These are phyloP conservation scores for Nicator chloris DNA, from an alignment of 2,113 vertebrate species.

Conservation along the genomic window DNA sequence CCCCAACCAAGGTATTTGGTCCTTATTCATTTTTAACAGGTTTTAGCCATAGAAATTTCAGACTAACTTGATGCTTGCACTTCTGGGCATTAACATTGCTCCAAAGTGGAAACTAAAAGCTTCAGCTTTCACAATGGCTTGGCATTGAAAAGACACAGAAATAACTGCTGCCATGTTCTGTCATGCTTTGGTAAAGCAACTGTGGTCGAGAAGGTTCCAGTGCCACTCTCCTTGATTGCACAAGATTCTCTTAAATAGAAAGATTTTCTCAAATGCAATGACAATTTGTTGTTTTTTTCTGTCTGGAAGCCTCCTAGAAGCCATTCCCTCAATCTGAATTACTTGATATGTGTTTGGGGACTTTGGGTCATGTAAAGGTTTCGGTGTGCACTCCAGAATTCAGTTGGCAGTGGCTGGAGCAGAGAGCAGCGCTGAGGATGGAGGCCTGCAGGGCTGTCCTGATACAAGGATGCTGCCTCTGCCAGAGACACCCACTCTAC, in stretches of 20 bases:
- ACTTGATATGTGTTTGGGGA: background rate
- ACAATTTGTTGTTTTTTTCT: background rate
- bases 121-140: background rate
- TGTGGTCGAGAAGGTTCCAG: background rate
- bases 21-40: background rate
- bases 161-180: background rate
- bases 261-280: background rate
- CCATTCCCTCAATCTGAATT: background rate
- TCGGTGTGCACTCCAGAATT: background rate
- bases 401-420: background rate
- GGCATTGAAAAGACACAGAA: background rate
- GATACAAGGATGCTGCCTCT: background rate
- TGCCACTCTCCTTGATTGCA: background rate
- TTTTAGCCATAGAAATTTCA: constrained; percentile 11
- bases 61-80: background rate
- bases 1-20: background rate
- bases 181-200: background rate
- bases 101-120: constrained; percentile 27
- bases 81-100: constrained; percentile 11
- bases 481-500: background rate
- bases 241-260: background rate
- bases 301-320: background rate
- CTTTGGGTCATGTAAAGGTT: background rate
- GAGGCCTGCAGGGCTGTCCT: background rate
- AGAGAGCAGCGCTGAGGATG: background rate